Evolutionary conservation across 1,140 invertebrate species (phyloP).

Genomic region (Nymphalis io): DNA sequence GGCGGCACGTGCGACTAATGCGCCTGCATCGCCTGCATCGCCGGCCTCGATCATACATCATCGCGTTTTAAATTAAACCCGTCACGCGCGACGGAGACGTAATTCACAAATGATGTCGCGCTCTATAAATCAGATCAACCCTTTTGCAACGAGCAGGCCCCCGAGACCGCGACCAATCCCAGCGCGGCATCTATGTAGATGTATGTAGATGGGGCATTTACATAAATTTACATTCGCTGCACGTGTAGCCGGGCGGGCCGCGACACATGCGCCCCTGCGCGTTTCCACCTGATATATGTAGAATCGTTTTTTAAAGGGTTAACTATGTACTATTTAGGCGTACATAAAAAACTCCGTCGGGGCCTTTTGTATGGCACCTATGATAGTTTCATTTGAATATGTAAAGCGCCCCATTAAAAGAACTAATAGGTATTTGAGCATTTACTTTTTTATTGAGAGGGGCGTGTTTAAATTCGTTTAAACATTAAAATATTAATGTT

Average conservation of each 20-base stretch:
- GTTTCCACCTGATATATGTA: constrained; percentile 26
- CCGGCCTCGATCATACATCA: constrained; percentile 45
- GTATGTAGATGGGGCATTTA: constrained; percentile 43
- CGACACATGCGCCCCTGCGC: constrained; percentile 17
- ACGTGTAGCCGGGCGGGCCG: constrained; percentile 14
- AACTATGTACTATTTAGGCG: constrained; percentile 25
- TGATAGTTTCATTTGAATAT: constrained; percentile 25
- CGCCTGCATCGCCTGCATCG: constrained; percentile 4
- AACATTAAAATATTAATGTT: not conserved
- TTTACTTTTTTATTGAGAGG: not conserved
- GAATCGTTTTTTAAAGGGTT: constrained; percentile 41
- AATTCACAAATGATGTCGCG: constrained; percentile 22
- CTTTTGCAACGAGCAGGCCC: constrained; percentile 33
- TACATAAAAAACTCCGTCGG: constrained; percentile 8
- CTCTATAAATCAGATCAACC: constrained; percentile 47
- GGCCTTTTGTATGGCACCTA: not conserved
- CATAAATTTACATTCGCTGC: constrained; percentile 45
- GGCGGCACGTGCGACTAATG: constrained; percentile 41
- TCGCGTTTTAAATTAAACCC: constrained; percentile 56
- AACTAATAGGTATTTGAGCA: not conserved
- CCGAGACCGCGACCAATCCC: constrained; percentile 24
- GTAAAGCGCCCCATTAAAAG: constrained; percentile 20
- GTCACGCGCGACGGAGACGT: constrained; percentile 35
- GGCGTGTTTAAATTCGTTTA: not conserved
- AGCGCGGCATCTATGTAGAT: constrained; percentile 19